Percentiles rank a stretch among this genome's conserved stretches.
Evolutionary conservation across 2,888 invertebrate species (phyloP).

Genomic region (Trissolcus brochymenae): DNA sequence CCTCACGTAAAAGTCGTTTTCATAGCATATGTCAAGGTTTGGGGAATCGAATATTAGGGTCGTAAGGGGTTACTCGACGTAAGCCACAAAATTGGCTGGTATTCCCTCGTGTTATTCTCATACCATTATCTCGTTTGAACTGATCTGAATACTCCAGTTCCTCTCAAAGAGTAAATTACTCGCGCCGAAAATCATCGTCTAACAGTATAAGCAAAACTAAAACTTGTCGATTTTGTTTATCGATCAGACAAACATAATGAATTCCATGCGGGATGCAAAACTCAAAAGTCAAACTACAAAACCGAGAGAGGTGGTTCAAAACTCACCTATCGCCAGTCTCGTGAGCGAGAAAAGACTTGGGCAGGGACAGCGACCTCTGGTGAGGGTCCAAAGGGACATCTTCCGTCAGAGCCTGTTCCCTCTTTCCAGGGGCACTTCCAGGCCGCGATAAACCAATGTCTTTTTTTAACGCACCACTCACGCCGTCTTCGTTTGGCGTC

Average conservation of each 20-base stretch:
- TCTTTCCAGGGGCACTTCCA: conserved; percentile 78
- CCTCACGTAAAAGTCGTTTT: too few relatives aligned
- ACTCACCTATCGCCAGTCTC: conserved; percentile 69
- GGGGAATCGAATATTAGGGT: too few relatives aligned
- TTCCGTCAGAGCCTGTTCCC: conserved; percentile 64
- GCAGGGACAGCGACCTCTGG: conserved; percentile 77
- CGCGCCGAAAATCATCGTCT: not conserved
- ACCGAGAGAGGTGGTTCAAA: not conserved
- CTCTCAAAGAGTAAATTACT: too few relatives aligned
- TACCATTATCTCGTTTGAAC: too few relatives aligned
- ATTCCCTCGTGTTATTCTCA: too few relatives aligned
- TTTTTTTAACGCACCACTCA: conserved; percentile 68
- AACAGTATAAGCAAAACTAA: not conserved
- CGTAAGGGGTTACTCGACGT: too few relatives aligned
- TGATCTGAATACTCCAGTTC: too few relatives aligned
- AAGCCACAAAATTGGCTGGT: too few relatives aligned
- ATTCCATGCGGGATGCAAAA: not conserved
- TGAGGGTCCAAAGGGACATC: conserved; percentile 71
- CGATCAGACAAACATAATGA: not conserved
- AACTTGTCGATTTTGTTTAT: not conserved
- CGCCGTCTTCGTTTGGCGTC: conserved; percentile 77
- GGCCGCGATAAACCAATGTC: conserved; percentile 77
- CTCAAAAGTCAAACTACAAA: not conserved
- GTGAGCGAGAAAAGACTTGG: conserved; percentile 77
- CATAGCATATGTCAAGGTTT: too few relatives aligned